Percentiles rank a stretch among this genome's conserved stretches.
These are phyloP conservation scores for Hypolimnas misippus DNA, from an alignment of 2,888 invertebrate species.

Conservation along the genomic window DNA sequence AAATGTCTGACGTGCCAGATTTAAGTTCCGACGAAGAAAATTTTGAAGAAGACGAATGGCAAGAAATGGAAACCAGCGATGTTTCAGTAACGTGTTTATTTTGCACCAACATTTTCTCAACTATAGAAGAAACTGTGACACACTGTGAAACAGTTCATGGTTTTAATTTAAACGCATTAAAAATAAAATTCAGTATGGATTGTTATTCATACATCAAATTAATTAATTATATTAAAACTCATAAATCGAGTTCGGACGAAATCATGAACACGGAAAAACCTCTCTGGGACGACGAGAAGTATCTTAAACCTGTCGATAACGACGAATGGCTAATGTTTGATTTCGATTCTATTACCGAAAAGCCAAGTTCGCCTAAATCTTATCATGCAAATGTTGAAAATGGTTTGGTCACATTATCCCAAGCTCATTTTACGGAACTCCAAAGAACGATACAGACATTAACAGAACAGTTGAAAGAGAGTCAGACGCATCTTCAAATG, in stretches of 20 bases:
- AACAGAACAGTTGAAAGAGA: slow-evolving; percentile 84
- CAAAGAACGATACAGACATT: slow-evolving; percentile 84
- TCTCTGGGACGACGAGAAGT: slow-evolving; percentile 90
- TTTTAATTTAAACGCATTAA: slow-evolving; percentile 86
- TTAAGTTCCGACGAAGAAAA: slow-evolving; percentile 79
- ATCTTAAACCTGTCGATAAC: slow-evolving; percentile 89
- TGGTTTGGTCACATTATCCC: slow-evolving; percentile 84
- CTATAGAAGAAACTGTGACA: slow-evolving; percentile 85
- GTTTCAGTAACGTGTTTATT: slow-evolving; percentile 87
- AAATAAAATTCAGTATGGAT: slow-evolving; percentile 89
- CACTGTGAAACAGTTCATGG: slow-evolving; percentile 87
- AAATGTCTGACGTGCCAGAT: slow-evolving; percentile 77
- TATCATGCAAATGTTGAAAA: slow-evolving; percentile 86
- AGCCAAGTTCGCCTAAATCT: slow-evolving; percentile 67
- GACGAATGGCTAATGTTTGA: slow-evolving; percentile 94
- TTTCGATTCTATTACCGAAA: slow-evolving; percentile 77
- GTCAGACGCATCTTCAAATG: slow-evolving; percentile 83
- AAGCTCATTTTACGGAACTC: slow-evolving; percentile 85
- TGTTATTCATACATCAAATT: slow-evolving; percentile 92
- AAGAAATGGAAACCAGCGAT: slow-evolving; percentile 75
- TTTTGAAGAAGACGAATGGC: slow-evolving; percentile 79
- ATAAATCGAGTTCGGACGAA: slow-evolving; percentile 83
- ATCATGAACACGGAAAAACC: slow-evolving; percentile 78
- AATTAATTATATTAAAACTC: slow-evolving; percentile 90
- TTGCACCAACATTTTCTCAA: slow-evolving; percentile 85